Base-by-base conservation (phyloP, 23 tunicate genomes). In the Diplosoma virens region DNA sequence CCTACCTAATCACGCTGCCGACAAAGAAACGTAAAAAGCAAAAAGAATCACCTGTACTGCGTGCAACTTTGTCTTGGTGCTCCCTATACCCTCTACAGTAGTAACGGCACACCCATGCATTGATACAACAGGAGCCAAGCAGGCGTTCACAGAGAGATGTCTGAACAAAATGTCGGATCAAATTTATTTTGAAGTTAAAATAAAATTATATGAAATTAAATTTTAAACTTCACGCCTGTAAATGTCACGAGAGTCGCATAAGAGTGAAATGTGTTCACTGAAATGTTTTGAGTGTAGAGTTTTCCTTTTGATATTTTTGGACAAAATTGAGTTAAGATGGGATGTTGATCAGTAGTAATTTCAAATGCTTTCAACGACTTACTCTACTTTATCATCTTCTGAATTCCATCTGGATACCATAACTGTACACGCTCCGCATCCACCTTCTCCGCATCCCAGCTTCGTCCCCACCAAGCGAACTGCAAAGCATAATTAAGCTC, bases 361-460 rank as follows among this genome's bases (percentile, higher is more conserved):
- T 45, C 16, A 45, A 45, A 45, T 16, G 16, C 14, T 45, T 45
- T 9, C 16, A 45, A 45, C 11, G 52, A 9, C 58, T 48, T n/a
- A 83, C 87, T 47, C 61, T 1, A 76, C 55, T 16, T 27, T 45
- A 31, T 61, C 29, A 16, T 29, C 53, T 11, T 82, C 46, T 25
- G 28, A 28, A 47, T 82, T 63, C 96, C 96, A 94, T 33, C 75
- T 83, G 9, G 99, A 94, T 6, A 94, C 78, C 95, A 94, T 94
- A 25, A 94, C 99, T 28, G 99, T 94, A 60, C 99, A 94, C 47
- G 99, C 99, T 58, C 99, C 99, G 59, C 99, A 94, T 4, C 99
- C 99, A 14, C 99, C 99, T 79, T 94, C 99, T 20, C 99, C 99
- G 75, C 99, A 94, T 31, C 95, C 99, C n/a, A 94, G 90, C 65